phyloP scores from a whole-genome alignment of 2,797 vertebrate genomes.

The Manis crassicaudata region DNA sequence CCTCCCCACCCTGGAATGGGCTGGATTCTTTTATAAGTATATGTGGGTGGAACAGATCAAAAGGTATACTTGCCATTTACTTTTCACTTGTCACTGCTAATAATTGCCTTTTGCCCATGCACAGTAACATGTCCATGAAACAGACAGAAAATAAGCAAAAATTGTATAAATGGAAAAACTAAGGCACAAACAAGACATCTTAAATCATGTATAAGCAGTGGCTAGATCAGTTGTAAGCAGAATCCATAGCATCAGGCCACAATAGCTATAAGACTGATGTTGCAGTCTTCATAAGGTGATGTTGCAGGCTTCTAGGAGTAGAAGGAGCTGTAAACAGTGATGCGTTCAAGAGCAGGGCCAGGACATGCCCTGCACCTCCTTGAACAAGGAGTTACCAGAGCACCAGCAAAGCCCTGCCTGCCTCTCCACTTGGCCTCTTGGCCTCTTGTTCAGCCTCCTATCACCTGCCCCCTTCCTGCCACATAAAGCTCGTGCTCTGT shows the following conservation, averaged over 20 bases:
- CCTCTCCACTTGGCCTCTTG: not conserved
- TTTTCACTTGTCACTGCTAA: not conserved
- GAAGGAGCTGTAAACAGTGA: not conserved
- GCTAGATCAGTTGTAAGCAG: not conserved
- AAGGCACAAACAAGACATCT: not conserved
- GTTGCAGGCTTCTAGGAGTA: not conserved
- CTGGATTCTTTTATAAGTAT: not conserved
- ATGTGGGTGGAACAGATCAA: not conserved
- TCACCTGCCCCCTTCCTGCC: not conserved
- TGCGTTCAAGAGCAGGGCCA: not conserved
- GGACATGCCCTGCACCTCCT: not conserved
- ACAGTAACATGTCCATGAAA: not conserved
- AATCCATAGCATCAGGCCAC: not conserved
- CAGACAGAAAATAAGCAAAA: constrained; percentile 1
- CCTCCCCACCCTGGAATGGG: not conserved
- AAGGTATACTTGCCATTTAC: not conserved
- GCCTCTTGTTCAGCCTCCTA: not conserved
- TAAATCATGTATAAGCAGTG: not conserved
- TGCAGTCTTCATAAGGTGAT: no score
- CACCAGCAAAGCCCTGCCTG: not conserved
- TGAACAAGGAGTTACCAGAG: not conserved
- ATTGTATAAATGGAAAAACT: not conserved
- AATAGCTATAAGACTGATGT: not conserved
- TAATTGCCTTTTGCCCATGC: not conserved
- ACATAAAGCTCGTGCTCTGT: not conserved